Conservation (phyloP, 1,140 invertebrate genomes). For the Formica exsecta region DNA sequence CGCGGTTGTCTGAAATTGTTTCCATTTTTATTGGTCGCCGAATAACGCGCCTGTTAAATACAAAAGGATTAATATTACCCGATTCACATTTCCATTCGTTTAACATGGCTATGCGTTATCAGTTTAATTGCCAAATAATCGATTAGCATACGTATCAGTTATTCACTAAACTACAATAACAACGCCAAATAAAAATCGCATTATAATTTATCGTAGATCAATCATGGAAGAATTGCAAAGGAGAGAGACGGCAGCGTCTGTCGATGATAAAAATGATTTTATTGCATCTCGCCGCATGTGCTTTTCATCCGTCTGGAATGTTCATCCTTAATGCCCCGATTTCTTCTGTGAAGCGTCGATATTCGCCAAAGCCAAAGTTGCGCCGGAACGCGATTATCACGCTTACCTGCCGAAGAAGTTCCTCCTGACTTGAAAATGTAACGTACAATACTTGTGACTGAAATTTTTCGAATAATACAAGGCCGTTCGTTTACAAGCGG, state of each 20-base stretch:
- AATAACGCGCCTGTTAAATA: slow-evolving; percentile 15
- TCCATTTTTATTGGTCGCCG: slow-evolving; percentile 28
- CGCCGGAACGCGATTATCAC: slow-evolving; percentile 52
- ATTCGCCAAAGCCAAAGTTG: slow-evolving; percentile 28
- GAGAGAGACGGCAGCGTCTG: neutral
- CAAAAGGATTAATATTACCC: slow-evolving; percentile 50
- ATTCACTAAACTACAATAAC: slow-evolving; percentile 1
- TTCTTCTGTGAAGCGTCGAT: slow-evolving; percentile 16
- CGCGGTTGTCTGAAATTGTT: slow-evolving; percentile 11
- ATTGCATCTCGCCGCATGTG: neutral
- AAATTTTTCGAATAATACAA: too few relatives aligned
- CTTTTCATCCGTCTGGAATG: neutral
- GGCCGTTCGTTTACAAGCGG: too few relatives aligned
- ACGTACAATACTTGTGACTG: too few relatives aligned
- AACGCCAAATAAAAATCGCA: neutral
- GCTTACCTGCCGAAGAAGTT: slow-evolving; percentile 24
- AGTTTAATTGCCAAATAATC: slow-evolving; percentile 41
- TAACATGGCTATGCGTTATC: neutral
- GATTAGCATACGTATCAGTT: neutral
- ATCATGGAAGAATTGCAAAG: neutral
- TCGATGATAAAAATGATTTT: neutral
- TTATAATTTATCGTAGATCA: slow-evolving; percentile 21
- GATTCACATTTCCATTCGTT: slow-evolving; percentile 33
- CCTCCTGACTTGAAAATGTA: slow-evolving; percentile 25
- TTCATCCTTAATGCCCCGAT: slow-evolving; percentile 43